phyloP scores from a whole-genome alignment of 2,113 vertebrate species.

The Fukomys damarensis region DNA sequence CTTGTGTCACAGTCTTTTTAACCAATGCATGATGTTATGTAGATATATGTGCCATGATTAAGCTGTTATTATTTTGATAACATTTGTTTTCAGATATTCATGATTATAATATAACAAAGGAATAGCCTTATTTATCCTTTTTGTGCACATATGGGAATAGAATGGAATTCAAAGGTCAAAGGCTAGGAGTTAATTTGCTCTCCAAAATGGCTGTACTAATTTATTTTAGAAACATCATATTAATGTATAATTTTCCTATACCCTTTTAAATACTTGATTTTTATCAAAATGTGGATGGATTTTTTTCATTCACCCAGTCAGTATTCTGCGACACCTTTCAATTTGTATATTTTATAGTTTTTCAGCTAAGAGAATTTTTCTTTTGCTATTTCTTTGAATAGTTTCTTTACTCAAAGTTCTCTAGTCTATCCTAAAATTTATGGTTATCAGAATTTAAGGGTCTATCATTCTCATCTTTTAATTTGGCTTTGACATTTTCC shows the following conservation, averaged over 20 bases:
- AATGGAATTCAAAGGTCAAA: neutral
- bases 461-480: neutral
- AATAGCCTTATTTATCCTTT: neutral
- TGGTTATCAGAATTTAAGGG: neutral
- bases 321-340: neutral
- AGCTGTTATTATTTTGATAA: neutral
- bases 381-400: slow-evolving; percentile 19
- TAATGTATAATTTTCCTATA: neutral
- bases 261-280: neutral
- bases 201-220: neutral
- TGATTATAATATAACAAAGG: neutral
- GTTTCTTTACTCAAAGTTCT: neutral
- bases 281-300: neutral
- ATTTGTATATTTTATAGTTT: neutral
- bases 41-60: too few relatives aligned
- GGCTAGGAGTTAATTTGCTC: neutral
- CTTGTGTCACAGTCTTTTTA: too few relatives aligned
- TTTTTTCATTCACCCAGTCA: neutral
- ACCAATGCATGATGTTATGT: too few relatives aligned
- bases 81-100: neutral
- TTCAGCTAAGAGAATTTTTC: neutral
- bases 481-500: neutral
- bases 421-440: neutral
- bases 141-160: neutral
- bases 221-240: neutral